Percentiles rank a stretch among this genome's conserved stretches.
These are phyloP conservation scores for Camponotus pennsylvanicus DNA, from an alignment of 1,140 invertebrate species.

Conservation along the genomic window DNA sequence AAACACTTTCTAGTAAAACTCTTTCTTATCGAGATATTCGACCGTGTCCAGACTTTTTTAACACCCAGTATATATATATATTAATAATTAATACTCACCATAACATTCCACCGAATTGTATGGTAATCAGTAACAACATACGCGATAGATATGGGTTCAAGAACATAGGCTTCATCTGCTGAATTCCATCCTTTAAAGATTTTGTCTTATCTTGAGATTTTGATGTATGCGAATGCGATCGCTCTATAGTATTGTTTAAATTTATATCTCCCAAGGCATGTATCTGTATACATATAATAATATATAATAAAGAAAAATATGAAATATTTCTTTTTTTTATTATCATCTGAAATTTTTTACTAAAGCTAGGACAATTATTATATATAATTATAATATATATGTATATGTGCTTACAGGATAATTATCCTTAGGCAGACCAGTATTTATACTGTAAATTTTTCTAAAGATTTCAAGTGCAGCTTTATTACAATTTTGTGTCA, in stretches of 20 bases:
- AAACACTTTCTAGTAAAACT: too few species aligned
- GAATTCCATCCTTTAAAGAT: slow-evolving; percentile 2
- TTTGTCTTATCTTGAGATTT: neutral
- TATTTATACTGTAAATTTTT: slow-evolving; percentile 88
- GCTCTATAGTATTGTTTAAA: neutral
- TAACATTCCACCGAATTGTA: slow-evolving; percentile 67
- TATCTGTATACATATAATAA: slow-evolving; percentile 32
- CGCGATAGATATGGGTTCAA: slow-evolving; percentile 31
- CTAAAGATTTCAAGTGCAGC: slow-evolving; percentile 89
- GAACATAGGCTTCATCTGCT: slow-evolving; percentile 59
- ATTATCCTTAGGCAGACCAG: slow-evolving; percentile 86
- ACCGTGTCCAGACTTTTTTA: too few species aligned
- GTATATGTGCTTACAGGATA: slow-evolving; percentile 88
- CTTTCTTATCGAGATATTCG: too few species aligned
- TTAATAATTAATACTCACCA: slow-evolving; percentile 51
- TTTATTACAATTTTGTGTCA: slow-evolving; percentile 90
- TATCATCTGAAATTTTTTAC: slow-evolving; percentile 2
- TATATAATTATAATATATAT: neutral
- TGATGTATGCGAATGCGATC: neutral
- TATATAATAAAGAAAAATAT: slow-evolving; percentile 1
- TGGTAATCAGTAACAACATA: slow-evolving; percentile 39
- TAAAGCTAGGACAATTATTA: neutral
- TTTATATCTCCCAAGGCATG: slow-evolving; percentile 28
- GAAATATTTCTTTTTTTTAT: neutral
- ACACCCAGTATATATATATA: too few species aligned